Base-by-base conservation (phyloP, 1,140 invertebrate species). In the Philopotamus ludificatus region DNA sequence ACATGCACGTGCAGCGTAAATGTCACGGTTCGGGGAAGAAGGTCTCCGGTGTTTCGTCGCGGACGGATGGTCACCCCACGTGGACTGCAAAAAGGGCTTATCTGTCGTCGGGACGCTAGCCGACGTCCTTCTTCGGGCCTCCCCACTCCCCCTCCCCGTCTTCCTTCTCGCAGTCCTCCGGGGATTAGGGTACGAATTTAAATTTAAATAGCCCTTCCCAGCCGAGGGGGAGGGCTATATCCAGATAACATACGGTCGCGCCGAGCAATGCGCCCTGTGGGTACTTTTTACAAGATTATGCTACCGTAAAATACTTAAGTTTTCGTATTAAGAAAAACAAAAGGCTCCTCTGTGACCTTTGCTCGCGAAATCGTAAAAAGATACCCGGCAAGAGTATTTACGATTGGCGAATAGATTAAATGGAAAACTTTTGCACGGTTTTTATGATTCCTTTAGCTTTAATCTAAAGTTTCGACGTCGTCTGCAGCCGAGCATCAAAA, bases 111-210 rank as follows among this genome's bases (percentile, higher is more conserved):
- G 47, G 42, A 59, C 51, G 21, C n/a, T 55, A 26, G 26, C 23
- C 7, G 51, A 39, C 54, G 34, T 39, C 9, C 58, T 50, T 45
- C 7, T 25, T 21, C 54, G 22, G 26, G 2, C 58, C 47, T 45
- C 60, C 28, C 18, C 20, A 10, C 25, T 15, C 41, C 23, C 47
- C 12, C 9, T 16, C 59, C 59, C 58, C 53, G 28, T 28, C 18
- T n/a, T 44, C 57, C 50, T 50, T 55, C 45, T 50, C n/a, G 22
- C n/a, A 28, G 34, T 21, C 57, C 39, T 39, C 23, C 57, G n/a
- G 55, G 66, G 66, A 68, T 68, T 68, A 68, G 61, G 61, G 60
- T 26, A 58, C 25, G 54, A 68, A 68, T 68, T 68, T 68, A 68
- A 68, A 68, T 68, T 68, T 68, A 68, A 68, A 68, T 68, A 68